Percentiles rank a stretch among this genome's conserved stretches.
Conservation (phyloP, 2,113 vertebrate genomes). For the Choloepus hoffmanni region DNA sequence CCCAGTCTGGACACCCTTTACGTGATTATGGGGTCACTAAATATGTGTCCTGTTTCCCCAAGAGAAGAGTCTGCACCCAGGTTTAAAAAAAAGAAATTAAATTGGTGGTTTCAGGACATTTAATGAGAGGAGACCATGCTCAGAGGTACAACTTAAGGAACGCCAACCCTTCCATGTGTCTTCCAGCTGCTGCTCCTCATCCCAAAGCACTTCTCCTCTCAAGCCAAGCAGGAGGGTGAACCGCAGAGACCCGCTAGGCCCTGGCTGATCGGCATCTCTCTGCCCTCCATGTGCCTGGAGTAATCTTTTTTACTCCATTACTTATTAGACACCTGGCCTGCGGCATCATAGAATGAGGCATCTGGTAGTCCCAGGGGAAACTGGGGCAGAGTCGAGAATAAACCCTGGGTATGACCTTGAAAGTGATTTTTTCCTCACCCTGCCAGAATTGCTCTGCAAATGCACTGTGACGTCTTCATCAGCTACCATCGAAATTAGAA, state of each 20-base stretch:
- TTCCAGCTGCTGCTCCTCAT: neutral
- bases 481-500: constrained; percentile 71
- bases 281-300: neutral
- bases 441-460: constrained; percentile 58
- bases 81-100: neutral
- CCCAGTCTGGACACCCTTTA: neutral
- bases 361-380: constrained; percentile 35
- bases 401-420: constrained; percentile 69
- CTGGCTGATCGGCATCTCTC: neutral
- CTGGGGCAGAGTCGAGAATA: constrained; percentile 24
- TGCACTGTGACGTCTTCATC: constrained; percentile 66
- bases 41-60: neutral
- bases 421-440: constrained; percentile 53
- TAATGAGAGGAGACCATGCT: neutral
- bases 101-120: neutral
- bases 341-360: neutral
- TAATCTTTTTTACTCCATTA: neutral
- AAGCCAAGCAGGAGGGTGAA: neutral
- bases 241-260: neutral
- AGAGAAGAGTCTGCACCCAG: neutral
- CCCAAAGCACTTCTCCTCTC: neutral
- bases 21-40: neutral
- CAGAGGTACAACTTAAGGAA: neutral
- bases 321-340: neutral
- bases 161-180: too few relatives aligned